Base-by-base conservation (phyloP, 2,113 vertebrate genomes). In the Albula goreensis region DNA sequence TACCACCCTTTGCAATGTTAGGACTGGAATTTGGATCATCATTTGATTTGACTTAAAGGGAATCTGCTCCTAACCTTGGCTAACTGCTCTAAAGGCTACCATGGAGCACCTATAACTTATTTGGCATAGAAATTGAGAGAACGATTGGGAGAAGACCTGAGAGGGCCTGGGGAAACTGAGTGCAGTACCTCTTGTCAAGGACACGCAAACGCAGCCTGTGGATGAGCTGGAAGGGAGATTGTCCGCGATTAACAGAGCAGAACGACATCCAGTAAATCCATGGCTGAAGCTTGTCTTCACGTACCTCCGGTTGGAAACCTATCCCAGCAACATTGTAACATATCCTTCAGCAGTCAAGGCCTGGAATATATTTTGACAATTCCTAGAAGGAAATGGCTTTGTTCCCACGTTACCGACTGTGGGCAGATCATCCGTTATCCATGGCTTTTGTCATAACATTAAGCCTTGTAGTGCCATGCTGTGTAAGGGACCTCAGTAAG, bases 371-470 rank as follows among this genome's bases (percentile, higher is more conserved):
- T 94, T 94, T 92, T 93, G 92, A 94, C 92, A 93, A 92, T 88
- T 81, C 50, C 31, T 60, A 49, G 49, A 83, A 87, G 87, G 87
- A 89, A 89, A 92, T 88, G 91, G 90, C 92, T 95, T 94, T 94
- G 93, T 95, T 94, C 93, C 92, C 92, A 92, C 93, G 92, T 93
- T 94, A 92, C 89, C 87, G 89, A 91, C 91, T 92, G 91, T 90
- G 90, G 92, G 93, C 89, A 90, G 91, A 93, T 94, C 92, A 94
- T 95, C 90, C 90, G 91, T 95, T 94, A 94, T 91, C 91, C 81
- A 78, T 92, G 93, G 92, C 91, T 91, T 92, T 90, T 93, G 93
- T 94, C 94, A 94, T 91, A 93, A 95, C 93, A 94, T 86, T 90
- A 86, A 90, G 78, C 89, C 86, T 77, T 79, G 83, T 84, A 60